Percentiles rank a stretch among this genome's conserved stretches.
Evolutionary conservation across 30 jellyfish, hydroid and myxozoan genomes (phyloP).

Genomic region (Aurelia sp.): DNA sequence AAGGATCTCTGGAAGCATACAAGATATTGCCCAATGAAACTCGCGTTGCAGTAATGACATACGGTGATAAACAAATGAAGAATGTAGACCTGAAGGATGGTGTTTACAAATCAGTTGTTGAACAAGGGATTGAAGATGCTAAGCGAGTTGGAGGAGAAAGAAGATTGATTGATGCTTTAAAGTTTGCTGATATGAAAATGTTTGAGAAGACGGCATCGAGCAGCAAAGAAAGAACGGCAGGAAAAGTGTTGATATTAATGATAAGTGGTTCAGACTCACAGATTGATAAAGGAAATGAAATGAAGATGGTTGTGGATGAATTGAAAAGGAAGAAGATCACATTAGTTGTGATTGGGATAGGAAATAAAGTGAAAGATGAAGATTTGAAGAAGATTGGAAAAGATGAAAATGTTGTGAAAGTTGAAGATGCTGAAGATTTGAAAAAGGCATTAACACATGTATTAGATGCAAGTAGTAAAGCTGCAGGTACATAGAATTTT

Average conservation of each 20-base stretch:
- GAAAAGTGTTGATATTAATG: conserved; percentile 48
- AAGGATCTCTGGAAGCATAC: conserved; percentile 59
- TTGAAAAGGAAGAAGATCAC: conserved; percentile 4
- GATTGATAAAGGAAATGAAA: not conserved
- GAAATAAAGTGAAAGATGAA: conserved; percentile 24
- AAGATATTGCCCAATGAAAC: conserved; percentile 41
- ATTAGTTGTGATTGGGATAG: conserved; percentile 32
- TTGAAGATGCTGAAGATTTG: conserved; percentile 19
- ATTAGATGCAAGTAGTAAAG: conserved; percentile 2
- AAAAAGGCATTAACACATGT: conserved; percentile 1
- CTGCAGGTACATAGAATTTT: conserved; percentile 7
- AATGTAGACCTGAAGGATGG: conserved; percentile 33
- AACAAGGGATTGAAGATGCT: conserved; percentile 15
- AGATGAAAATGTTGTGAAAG: not conserved
- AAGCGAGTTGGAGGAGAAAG: conserved; percentile 64
- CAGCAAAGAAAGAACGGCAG: not conserved
- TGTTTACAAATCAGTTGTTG: conserved; percentile 7
- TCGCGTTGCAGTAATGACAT: conserved; percentile 60
- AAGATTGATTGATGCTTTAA: conserved; percentile 14
- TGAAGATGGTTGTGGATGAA: conserved; percentile 15
- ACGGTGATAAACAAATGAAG: conserved; percentile 25
- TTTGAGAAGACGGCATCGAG: conserved; percentile 16
- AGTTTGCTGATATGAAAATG: conserved; percentile 16
- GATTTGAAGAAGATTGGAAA: conserved; percentile 3
- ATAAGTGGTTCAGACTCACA: conserved; percentile 22